Evolutionary conservation across 1,140 invertebrate species (phyloP).

Genomic region (Atopsyche davidsoni): DNA sequence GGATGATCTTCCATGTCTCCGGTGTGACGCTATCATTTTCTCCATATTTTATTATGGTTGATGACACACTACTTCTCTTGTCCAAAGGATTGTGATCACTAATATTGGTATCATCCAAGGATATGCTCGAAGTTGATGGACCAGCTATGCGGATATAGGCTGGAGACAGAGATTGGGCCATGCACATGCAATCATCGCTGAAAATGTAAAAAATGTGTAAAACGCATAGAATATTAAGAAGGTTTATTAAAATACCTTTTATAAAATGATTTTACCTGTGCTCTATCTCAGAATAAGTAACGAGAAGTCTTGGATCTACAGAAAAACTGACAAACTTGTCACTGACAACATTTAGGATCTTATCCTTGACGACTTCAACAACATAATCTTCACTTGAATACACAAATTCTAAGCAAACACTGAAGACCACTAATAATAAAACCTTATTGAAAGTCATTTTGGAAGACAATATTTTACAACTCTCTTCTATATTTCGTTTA

Average conservation of each 20-base stretch:
- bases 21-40: no score
- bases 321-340: constrained; percentile 59
- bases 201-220: constrained; percentile 29
- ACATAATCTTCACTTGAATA: constrained; percentile 29
- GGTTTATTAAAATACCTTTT: no score
- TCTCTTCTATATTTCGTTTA: no score
- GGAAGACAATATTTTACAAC: no score
- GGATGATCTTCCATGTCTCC: constrained; percentile 42
- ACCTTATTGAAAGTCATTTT: no score
- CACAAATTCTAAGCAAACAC: no score
- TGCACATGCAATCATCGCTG: constrained; percentile 46
- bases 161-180: constrained; percentile 54
- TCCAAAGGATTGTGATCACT: no score
- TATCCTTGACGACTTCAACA: constrained; percentile 38
- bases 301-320: constrained; percentile 50
- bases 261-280: constrained; percentile 15
- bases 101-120: constrained; percentile 43
- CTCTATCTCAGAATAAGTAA: no score
- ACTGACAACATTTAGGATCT: constrained; percentile 48
- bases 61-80: no score
- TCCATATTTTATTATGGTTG: no score
- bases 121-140: constrained; percentile 47
- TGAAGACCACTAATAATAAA: no score
- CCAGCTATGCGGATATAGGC: constrained; percentile 56
- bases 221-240: no score